Base-by-base conservation (phyloP, 1,140 invertebrate genomes). In the Prorops nasuta region DNA sequence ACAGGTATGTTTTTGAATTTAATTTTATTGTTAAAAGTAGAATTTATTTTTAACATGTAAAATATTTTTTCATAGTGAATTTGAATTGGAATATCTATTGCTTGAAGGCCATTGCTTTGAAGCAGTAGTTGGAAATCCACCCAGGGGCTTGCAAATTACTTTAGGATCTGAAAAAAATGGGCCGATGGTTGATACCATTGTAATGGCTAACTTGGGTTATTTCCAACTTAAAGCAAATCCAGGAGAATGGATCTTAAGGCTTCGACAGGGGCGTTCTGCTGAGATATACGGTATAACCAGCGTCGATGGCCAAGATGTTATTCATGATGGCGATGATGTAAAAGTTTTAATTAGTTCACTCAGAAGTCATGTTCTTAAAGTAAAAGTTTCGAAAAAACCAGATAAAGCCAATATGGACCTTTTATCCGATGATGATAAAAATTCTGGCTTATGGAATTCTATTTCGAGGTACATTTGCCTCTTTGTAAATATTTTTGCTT, bases 171-270 rank as follows among this genome's bases (percentile, higher is more conserved):
- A 89, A 42, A 83, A 75, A 6, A 79, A 87, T 31, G 87, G 91
- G 0, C 83, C 86, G 2, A 80, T 87, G 38, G 88, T 93, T 45
- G 98, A 99, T 74, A 99, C 98, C 9, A 99, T 99, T 63, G 98
- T 99, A 2, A 99, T 99, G 98, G 96, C 97, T 1, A 99, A 99
- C 80, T 81, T 99, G 51, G 94, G 94, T 14, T 97, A 98, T 74
- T 96, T 97, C 77, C 96, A 98, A 77, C 77, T 99, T 2, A 99
- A 99, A 76, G 96, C 97, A 0, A 96, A 94, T 73, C 96, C 97
- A 10, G 98, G 98, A 2, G 88, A 92, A 22, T 99, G 97, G 97
- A 74, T 88, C 9, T 75, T 99, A 31, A 80, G 86, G 12, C 78
- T 92, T 10, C 81, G 98, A 36, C 91, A 96, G 41, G 98, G 97